Conservation (phyloP, 1,140 invertebrate genomes). For the Procambarus virginalis region DNA sequence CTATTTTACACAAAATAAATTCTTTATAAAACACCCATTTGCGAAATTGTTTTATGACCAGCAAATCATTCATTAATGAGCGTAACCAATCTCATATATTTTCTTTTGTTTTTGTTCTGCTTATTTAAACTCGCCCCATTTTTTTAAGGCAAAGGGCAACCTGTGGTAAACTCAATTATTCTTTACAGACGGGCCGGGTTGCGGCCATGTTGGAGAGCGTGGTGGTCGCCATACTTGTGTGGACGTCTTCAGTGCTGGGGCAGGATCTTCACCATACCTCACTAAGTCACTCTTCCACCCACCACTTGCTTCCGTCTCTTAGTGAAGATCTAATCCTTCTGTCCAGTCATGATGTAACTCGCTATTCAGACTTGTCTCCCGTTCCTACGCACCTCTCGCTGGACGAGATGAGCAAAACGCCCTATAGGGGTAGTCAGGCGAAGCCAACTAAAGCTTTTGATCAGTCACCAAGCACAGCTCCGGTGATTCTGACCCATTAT, state of each 20-base stretch:
- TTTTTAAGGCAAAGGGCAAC: too few relatives aligned
- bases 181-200: slow-evolving; percentile 14
- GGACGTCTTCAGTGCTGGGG: background rate
- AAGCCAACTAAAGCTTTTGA: background rate
- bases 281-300: background rate
- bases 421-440: background rate
- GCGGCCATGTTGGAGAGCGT: slow-evolving; percentile 21
- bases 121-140: too few relatives aligned
- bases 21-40: too few relatives aligned
- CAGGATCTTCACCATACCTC: background rate
- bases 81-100: too few relatives aligned
- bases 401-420: background rate
- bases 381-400: background rate
- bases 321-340: background rate
- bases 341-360: background rate
- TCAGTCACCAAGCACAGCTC: background rate
- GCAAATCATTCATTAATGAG: too few relatives aligned
- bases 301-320: background rate
- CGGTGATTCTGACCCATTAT: background rate
- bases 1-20: too few relatives aligned
- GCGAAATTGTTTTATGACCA: too few relatives aligned
- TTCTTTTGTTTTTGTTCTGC: too few relatives aligned
- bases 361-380: background rate
- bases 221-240: slow-evolving; percentile 16
- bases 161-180: too few relatives aligned